Base-by-base conservation (phyloP, 1,140 invertebrate genomes). In the Vollenhovia emeryi region DNA sequence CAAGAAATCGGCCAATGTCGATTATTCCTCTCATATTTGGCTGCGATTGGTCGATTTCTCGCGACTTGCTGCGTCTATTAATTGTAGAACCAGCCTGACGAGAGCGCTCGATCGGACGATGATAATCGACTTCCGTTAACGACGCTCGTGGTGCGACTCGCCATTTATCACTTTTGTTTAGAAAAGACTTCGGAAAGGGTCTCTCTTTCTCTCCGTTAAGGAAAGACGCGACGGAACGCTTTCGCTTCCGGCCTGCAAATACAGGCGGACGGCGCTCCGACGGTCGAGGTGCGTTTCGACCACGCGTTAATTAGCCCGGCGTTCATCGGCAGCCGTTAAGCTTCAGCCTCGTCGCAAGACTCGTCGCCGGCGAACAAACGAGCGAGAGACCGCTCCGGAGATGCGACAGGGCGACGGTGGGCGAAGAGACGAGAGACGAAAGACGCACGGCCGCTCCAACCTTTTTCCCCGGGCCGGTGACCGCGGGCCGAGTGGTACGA, bases 401-500 rank as follows among this genome's bases (percentile, higher is more conserved):
- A 13, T 30, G 40, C 6, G n/a, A 69, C 40, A 36, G 24, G 52
- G 33, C 4, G 21, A 2, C 2, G 50, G 50, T 36, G 45, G 36
- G 15, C n/a, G 18, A 30, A 50, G 18, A 15, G 52, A 18, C 27
- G 27, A 18, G 9, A 9, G 5, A 33, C 4, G n/a, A 43, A 69
- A 50, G 40, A 52, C 27, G 30, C n/a, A n/a, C 1, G 13, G 13
- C 11, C 21, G 27, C 60, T 43, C 62, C 4, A 8, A 36, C 3
- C 33, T 36, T 40, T 48, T 78, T 50, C 50, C 11, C 11, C 43
- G 5, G 24, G 21, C 30, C 43, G 5, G 36, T 30, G 36, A 64
- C 36, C 60, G n/a, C 15, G 15, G 33, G 30, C 9, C 13, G 60
- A 48, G 75, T 15, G n/a, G 24, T 78, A 68, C 45, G 75, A 78